Evolutionary conservation across 2,888 invertebrate genomes (phyloP), one percentile per base, ranked within the genome.

Genomic region (Drosophila peninsularis): DNA sequence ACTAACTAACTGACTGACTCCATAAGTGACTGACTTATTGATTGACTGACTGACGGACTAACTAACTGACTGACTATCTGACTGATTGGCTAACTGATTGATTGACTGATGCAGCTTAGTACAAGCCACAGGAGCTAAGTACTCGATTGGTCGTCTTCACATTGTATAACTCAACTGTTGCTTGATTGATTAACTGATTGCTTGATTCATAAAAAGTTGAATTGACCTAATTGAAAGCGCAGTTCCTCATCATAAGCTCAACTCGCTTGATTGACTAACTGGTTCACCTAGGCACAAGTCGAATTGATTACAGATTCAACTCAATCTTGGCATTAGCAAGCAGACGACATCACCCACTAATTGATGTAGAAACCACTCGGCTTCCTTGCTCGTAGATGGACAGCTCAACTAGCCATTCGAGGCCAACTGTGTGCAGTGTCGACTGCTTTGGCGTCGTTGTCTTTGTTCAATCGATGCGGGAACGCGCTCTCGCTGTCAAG

Each of bases 401-500:
- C 41, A 13, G 39, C 53, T 56, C 47, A 53, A 37, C 67, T n/a
- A 37, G 37, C 37, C 47, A 57, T 56, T 60, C 42, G 42, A 17
- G 37, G 53, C 39, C 56, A 47, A 39, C 39, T 57, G 39, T 42
- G n/a, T 13, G 27, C 27, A 32, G 36, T 45, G n/a, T n/a, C n/a
- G n/a, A n/a, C n/a, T n/a, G n/a, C n/a, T n/a, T n/a, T n/a, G n/a
- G n/a, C n/a, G n/a, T 6, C 4, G 34, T 32, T 24, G 44, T 27
- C 21, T 14, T 6, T 39, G 17, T 14, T 32, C 30, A 17, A 44
- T 50, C 34, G 52, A 37, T 30, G 37, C 24, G 27, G 53, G 53
- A 50, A 30, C 50, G 49, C 32, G 45, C 65, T 67, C 64, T 63
- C 50, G 65, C 65, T 68, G 47, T 36, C 49, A 17, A 67, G 67